Conservation (phyloP, 2,888 invertebrate species). For the Chrysolina haemoptera region DNA sequence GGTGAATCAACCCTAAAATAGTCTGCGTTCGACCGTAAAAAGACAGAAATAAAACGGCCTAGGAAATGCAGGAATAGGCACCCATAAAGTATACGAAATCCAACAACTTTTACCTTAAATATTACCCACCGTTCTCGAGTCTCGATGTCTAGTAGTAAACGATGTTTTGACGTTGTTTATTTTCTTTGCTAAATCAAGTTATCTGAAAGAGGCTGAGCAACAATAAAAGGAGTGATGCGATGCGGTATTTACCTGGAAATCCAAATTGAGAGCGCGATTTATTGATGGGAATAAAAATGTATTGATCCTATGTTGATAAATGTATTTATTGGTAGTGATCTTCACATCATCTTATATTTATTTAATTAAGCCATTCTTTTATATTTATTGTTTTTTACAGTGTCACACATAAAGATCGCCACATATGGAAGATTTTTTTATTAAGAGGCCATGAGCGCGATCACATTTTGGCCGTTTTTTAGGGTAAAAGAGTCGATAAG, state of each 20-base stretch:
- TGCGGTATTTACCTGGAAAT: neutral
- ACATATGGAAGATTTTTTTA: too few species aligned
- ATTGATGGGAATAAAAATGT: too few species aligned
- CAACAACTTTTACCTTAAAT: constrained; percentile 34
- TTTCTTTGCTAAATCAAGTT: constrained; percentile 3
- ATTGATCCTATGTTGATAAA: too few species aligned
- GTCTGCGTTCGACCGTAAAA: constrained; percentile 59
- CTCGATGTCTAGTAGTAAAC: neutral
- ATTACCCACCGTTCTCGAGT: constrained; percentile 26
- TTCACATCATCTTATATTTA: too few species aligned
- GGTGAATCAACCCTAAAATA: constrained; percentile 64
- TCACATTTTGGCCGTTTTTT: too few species aligned
- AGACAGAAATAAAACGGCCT: constrained; percentile 51
- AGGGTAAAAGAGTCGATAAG: too few species aligned
- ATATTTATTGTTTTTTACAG: too few species aligned
- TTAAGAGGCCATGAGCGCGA: too few species aligned
- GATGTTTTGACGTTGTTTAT: neutral
- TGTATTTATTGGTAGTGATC: too few species aligned
- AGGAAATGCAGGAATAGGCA: constrained; percentile 49
- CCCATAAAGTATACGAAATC: constrained; percentile 50
- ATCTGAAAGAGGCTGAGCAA: neutral
- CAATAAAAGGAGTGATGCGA: neutral
- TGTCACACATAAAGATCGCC: too few species aligned
- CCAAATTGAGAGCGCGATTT: too few species aligned
- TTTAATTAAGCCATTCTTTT: too few species aligned